Percentiles rank a stretch among this genome's conserved stretches.
These are phyloP conservation scores for Leucopsar rothschildi DNA, from an alignment of 2,113 vertebrate species.

Conservation along the genomic window DNA sequence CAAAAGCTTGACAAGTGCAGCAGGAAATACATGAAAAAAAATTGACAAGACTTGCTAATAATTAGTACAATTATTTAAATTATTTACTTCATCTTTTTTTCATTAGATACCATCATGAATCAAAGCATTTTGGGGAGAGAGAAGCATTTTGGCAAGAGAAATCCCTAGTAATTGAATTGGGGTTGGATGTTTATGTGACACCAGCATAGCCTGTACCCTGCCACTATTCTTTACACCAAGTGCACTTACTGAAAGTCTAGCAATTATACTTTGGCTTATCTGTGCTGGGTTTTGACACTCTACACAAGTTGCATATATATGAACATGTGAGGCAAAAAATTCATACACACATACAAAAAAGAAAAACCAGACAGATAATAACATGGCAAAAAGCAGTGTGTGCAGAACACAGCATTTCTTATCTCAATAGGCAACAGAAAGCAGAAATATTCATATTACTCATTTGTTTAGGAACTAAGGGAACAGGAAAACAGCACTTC, in stretches of 20 bases:
- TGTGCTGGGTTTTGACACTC: not conserved
- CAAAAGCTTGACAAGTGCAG: not conserved
- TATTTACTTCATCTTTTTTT: not conserved
- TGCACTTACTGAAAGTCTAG: fast-evolving
- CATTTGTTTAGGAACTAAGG: not conserved
- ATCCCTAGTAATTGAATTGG: not conserved
- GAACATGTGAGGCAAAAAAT: not conserved
- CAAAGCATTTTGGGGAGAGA: not conserved
- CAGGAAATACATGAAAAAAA: not conserved
- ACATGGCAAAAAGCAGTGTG: not conserved
- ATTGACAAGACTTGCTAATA: not conserved
- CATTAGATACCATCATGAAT: not conserved
- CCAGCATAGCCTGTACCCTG: not conserved
- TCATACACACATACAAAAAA: not conserved
- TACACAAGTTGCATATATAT: not conserved
- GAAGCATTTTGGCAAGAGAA: not conserved
- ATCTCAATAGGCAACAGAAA: not conserved
- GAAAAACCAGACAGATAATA: not conserved
- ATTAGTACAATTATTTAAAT: not conserved
- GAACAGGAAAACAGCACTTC: not conserved
- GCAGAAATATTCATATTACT: not conserved
- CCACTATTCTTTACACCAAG: not conserved
- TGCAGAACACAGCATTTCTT: not conserved
- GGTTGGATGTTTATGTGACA: not conserved
- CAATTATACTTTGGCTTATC: not conserved